Base-by-base conservation (phyloP, 2,888 invertebrate species). In the Meiosimyza platycephala region DNA sequence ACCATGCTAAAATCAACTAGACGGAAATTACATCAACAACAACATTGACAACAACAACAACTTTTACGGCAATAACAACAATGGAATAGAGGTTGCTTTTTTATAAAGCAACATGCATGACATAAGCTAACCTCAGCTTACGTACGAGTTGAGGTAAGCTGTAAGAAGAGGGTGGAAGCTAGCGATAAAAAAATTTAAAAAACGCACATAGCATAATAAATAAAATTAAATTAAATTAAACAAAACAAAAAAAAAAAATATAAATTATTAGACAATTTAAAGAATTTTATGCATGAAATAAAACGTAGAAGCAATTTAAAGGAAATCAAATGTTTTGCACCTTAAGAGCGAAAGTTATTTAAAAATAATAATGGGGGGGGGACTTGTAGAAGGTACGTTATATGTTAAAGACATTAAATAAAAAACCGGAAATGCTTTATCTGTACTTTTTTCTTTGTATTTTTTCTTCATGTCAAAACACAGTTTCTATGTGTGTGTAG, bases 201-300 rank as follows among this genome's bases (percentile, higher is more conserved):
- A 57, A 28, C 28, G 63, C 63, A 47, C 55, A 63, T 71, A 57
- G 64, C 71, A 71, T 55, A 64, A 48, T 63, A 55, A 71, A 71
- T 71, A 64, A 71, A 71, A 71, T 57, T 71, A 64, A 71, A 71
- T 71, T 71, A 71, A 65, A 71, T 54, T 40, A 40, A 40, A 9
- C 1, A 9, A 9, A 40, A 40, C 6, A 40, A 40, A 40, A 40
- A 9, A 40, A 40, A 2, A 40, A 2, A 4, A 40, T 9, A 9
- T 6, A 40, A 40, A 40, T 40, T 40, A 40, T 40, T 40, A 40
- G 40, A 40, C 9, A 40, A 40, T 40, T 40, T 9, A 40, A 40
- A 9, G 40, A 40, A 40, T 40, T 40, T 40, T 40, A 40, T 7
- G 40, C 40, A 6, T 40, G 40, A 52, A n/a, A 55, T 55, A 55